Evolutionary conservation across 2,888 invertebrate genomes (phyloP), one percentile per base, ranked within the genome.

Genomic region (Trilocha varians): DNA sequence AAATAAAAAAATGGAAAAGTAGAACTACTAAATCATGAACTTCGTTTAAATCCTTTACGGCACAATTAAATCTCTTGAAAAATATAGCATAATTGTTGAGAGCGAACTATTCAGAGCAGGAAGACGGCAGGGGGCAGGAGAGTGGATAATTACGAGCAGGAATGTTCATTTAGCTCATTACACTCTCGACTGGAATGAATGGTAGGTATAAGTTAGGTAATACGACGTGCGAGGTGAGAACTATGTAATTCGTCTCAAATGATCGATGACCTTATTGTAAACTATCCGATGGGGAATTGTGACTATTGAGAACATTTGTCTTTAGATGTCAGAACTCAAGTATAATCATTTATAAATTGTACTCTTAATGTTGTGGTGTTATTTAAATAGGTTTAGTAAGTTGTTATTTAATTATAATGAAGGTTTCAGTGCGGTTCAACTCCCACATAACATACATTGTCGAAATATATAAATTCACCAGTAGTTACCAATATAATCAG

Each of bases 121-220:
- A 33, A 13, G 6, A 16, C 25, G 15, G 8, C 4, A 16, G 25
- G 18, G 17, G 36, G 36, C 35, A 36, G 35, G 14, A n/a, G 16
- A 34, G 16, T 18, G 39, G 17, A 32, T 47, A 45, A 50, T 50
- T 47, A 50, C 40, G 41, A 40, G 38, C 39, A 36, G 48, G 47
- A 45, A 47, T 48, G 48, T 42, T 48, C 45, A 50, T 46, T 44
- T 39, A 17, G 36, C 43, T 45, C 48, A 50, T 50, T 50, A 50
- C 46, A 43, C 45, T 48, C 41, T 41, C 39, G 39, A 43, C 18
- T n/a, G 25, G 32, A 43, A n/a, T n/a, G 41, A 48, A 25, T 43
- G 37, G 46, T 46, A 44, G 38, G 32, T 34, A n/a, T 38, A 34
- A 41, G 16, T 39, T 35, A 33, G 40, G 46, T 47, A 44, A 32